Evolutionary conservation across 1,140 invertebrate genomes (phyloP).

Genomic region (Anastrepha ludens): DNA sequence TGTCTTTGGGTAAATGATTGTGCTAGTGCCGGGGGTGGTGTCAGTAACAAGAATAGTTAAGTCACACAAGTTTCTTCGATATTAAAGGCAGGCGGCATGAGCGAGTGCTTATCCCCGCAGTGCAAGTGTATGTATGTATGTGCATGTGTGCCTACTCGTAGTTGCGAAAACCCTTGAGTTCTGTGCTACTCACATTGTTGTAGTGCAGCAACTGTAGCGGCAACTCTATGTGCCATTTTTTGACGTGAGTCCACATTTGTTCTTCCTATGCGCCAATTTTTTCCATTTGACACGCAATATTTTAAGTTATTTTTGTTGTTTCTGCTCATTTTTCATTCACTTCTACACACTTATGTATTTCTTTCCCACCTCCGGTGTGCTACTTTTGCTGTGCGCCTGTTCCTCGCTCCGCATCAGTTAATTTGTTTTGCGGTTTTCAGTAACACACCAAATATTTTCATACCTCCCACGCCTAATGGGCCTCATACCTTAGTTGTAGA

Average conservation of each 20-base stretch:
- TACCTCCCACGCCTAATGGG: no score
- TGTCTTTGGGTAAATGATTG: no score
- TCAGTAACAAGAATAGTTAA: no score
- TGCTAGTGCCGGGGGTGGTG: neutral
- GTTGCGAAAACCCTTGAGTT: neutral
- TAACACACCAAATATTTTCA: neutral
- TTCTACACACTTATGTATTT: neutral
- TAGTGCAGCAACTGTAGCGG: neutral
- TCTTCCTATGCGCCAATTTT: neutral
- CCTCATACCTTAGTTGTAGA: neutral
- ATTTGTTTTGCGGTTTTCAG: constrained; percentile 4
- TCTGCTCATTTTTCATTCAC: neutral
- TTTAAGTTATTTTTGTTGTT: neutral
- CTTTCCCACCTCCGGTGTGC: neutral
- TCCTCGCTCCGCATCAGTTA: neutral
- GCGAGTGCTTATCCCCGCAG: no score
- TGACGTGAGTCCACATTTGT: neutral
- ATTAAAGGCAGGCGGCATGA: no score
- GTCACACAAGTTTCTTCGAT: no score
- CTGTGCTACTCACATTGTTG: neutral
- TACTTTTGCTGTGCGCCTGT: neutral
- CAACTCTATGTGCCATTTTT: neutral
- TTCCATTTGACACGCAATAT: neutral
- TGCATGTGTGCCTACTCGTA: neutral
- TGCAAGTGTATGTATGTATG: neutral